Evolutionary conservation across 2,797 vertebrate species (phyloP).

Genomic region (Emys orbicularis): DNA sequence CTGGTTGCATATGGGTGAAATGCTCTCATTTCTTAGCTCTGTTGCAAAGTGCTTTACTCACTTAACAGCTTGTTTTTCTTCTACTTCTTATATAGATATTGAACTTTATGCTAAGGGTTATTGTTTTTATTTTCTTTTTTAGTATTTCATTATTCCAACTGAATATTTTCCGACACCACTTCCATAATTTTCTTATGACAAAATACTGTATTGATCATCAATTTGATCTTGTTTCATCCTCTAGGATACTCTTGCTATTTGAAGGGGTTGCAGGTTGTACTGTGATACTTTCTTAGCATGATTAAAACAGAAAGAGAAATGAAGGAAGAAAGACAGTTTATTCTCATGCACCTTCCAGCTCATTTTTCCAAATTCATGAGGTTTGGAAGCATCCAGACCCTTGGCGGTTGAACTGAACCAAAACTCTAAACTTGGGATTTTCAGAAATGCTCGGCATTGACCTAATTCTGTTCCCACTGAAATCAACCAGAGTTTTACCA

Average conservation of each 20-base stretch:
- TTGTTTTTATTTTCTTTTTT: not conserved
- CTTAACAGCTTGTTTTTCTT: not conserved
- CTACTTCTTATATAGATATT: not conserved
- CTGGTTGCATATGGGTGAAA: not conserved
- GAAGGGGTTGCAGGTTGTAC: conserved; percentile 6
- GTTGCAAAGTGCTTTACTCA: not conserved
- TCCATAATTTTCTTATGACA: not conserved
- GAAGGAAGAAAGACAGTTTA: not conserved
- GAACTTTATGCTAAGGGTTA: not conserved
- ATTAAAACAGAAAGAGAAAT: conserved; percentile 24
- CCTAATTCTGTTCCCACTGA: not conserved
- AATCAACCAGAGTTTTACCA: not conserved
- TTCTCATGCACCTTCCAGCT: not conserved
- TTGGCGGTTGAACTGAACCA: not conserved
- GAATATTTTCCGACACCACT: conserved; percentile 7
- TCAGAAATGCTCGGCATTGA: not conserved
- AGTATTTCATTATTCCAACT: not conserved
- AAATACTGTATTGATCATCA: not conserved
- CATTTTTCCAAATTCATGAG: not conserved
- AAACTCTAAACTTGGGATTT: not conserved
- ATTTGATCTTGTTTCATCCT: conserved; percentile 20
- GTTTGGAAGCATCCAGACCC: not conserved
- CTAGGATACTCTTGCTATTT: not conserved
- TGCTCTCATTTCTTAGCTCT: not conserved
- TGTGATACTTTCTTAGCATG: conserved; percentile 27